phyloP scores from a whole-genome alignment of 2,113 vertebrate genomes.

The Zosterops borbonicus region DNA sequence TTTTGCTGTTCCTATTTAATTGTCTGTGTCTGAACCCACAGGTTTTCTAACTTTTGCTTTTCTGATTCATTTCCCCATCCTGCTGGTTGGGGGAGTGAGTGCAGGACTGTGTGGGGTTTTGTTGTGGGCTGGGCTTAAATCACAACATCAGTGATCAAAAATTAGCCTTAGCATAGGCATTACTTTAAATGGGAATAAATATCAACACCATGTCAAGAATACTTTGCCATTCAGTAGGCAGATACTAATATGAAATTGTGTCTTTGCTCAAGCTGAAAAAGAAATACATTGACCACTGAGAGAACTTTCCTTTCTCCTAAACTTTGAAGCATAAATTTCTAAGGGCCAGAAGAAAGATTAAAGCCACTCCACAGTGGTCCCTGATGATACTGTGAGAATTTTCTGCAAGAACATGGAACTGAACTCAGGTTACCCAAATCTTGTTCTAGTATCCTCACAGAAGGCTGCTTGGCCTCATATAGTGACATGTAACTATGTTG shows the following conservation, averaged over 20 bases:
- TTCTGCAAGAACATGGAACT: not conserved
- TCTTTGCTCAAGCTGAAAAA: not conserved
- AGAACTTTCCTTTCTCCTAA: not conserved
- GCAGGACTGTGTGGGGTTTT: not conserved
- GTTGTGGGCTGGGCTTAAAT: not conserved
- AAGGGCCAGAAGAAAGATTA: not conserved
- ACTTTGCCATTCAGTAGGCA: not conserved
- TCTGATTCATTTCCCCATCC: not conserved
- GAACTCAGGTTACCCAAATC: not conserved
- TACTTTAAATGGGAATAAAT: not conserved
- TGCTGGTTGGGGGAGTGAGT: not conserved
- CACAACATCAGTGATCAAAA: not conserved
- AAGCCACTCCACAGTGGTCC: not conserved
- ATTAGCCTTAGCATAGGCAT: not conserved
- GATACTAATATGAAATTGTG: not conserved
- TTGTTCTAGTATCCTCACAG: not conserved
- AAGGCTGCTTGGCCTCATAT: not conserved
- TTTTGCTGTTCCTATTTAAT: not conserved
- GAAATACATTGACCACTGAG: not conserved
- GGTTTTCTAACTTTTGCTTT: not conserved
- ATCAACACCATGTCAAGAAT: not conserved
- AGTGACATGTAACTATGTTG: not conserved
- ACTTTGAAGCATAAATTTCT: not conserved
- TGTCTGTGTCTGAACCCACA: not conserved
- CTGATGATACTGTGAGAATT: not conserved